Conservation (phyloP, 2,888 invertebrate species). For the Branchinecta sandiegonensis region DNA sequence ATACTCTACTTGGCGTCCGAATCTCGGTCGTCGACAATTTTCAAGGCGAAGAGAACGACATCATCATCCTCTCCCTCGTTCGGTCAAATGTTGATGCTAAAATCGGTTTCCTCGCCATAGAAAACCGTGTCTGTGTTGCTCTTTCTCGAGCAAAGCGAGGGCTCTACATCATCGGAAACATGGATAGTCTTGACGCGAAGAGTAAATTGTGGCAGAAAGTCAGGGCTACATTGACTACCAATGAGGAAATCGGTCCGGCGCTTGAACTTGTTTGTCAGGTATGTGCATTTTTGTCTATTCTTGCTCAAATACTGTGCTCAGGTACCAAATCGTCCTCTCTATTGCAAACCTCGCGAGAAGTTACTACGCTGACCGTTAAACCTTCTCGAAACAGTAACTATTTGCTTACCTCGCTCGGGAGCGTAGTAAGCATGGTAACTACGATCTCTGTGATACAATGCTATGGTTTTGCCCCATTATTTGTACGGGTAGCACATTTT, state of each 20-base stretch:
- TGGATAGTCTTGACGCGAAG: slow-evolving; percentile 29
- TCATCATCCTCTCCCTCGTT: slow-evolving; percentile 61
- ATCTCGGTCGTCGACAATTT: slow-evolving; percentile 59
- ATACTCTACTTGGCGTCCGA: slow-evolving; percentile 39
- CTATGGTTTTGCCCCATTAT: no score
- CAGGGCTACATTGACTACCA: slow-evolving; percentile 25
- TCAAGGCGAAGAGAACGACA: slow-evolving; percentile 65
- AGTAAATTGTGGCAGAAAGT: slow-evolving; percentile 30
- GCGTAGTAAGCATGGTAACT: no score
- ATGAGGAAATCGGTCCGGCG: slow-evolving; percentile 26
- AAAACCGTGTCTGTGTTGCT: slow-evolving; percentile 61
- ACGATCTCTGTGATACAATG: no score
- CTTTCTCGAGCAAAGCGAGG: slow-evolving; percentile 55
- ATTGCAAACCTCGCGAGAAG: no score
- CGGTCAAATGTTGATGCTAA: slow-evolving; percentile 51
- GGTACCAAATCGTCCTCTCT: no score
- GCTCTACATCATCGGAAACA: slow-evolving; percentile 59
- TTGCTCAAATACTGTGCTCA: no score
- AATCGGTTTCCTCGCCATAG: slow-evolving; percentile 53
- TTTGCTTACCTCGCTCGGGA: no score
- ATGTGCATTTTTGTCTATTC: no score
- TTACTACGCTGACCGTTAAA: no score
- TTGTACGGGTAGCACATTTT: no score
- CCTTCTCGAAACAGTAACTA: no score
- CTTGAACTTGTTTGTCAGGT: slow-evolving; percentile 28